phyloP scores from a whole-genome alignment of 2,888 invertebrate genomes.

The Epicampocera succincta region DNA sequence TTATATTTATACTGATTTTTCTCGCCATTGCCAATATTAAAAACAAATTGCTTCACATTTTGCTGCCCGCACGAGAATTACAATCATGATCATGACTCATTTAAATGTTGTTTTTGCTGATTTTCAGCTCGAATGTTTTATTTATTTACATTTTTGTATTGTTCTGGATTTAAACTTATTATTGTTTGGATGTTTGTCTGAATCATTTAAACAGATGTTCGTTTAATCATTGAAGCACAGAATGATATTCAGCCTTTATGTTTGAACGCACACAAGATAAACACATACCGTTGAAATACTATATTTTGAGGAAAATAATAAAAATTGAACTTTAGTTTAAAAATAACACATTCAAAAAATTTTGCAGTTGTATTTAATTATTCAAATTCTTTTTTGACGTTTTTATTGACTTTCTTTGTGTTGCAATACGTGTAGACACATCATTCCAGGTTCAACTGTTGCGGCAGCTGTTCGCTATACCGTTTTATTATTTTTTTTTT shows the following conservation, averaged over 20 bases:
- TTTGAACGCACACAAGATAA: background rate
- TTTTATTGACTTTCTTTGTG: too few species aligned
- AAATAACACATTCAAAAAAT: too few species aligned
- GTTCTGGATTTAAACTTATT: constrained; percentile 2
- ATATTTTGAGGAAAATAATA: too few species aligned
- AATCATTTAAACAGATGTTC: constrained; percentile 54
- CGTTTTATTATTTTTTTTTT: too few species aligned
- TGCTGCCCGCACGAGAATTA: too few species aligned
- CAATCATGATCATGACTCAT: constrained; percentile 9
- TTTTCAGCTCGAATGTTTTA: constrained; percentile 21
- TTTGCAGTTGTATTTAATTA: too few species aligned
- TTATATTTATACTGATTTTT: constrained; percentile 22
- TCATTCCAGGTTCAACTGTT: too few species aligned
- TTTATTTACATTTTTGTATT: background rate
- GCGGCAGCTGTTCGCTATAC: too few species aligned
- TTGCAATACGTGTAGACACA: too few species aligned
- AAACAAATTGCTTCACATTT: constrained; percentile 2
- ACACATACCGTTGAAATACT: too few species aligned
- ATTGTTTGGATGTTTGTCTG: constrained; percentile 28
- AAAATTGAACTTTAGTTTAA: too few species aligned
- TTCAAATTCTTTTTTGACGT: too few species aligned
- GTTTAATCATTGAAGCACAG: constrained; percentile 36
- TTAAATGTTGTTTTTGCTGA: constrained; percentile 26
- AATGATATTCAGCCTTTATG: background rate
- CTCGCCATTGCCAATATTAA: constrained; percentile 1